Evolutionary conservation across 1,140 invertebrate species (phyloP).

Genomic region (Ephestia elutella): DNA sequence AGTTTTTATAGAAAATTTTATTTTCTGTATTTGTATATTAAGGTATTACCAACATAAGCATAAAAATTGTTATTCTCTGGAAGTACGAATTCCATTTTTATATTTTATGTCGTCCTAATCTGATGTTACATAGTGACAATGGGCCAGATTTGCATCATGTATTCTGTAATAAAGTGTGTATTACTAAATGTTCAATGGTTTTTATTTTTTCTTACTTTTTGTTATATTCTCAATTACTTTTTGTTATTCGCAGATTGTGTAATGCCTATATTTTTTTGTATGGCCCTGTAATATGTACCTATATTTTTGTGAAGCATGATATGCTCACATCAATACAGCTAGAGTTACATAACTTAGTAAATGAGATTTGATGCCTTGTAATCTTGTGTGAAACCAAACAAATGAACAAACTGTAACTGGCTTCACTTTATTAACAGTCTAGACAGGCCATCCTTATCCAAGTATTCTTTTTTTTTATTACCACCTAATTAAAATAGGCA

Average conservation of each 20-base stretch:
- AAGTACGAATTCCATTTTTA: not conserved
- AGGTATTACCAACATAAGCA: constrained; percentile 14
- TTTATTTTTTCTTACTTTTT: constrained; percentile 11
- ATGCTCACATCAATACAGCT: too few species aligned
- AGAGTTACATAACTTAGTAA: not conserved
- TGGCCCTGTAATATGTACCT: too few species aligned
- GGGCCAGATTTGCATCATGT: constrained; percentile 28
- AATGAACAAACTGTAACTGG: too few species aligned
- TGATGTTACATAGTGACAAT: constrained; percentile 21
- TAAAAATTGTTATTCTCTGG: constrained; percentile 10
- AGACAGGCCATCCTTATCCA: too few species aligned
- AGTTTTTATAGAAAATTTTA: constrained; percentile 17
- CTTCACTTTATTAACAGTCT: too few species aligned
- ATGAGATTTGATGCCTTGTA: not conserved
- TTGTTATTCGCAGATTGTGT: too few species aligned
- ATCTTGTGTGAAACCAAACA: too few species aligned
- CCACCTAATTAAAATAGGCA: too few species aligned
- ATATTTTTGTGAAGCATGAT: not conserved
- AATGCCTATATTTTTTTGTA: too few species aligned
- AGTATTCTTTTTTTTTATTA: too few species aligned
- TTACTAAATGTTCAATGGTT: constrained; percentile 15
- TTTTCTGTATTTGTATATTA: constrained; percentile 23
- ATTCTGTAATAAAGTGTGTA: constrained; percentile 37
- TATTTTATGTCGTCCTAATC: constrained; percentile 5
- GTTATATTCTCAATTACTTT: too few species aligned